These are phyloP conservation scores for Cyanoderma ruficeps DNA, from an alignment of 2,113 vertebrate species.

Conservation along the genomic window DNA sequence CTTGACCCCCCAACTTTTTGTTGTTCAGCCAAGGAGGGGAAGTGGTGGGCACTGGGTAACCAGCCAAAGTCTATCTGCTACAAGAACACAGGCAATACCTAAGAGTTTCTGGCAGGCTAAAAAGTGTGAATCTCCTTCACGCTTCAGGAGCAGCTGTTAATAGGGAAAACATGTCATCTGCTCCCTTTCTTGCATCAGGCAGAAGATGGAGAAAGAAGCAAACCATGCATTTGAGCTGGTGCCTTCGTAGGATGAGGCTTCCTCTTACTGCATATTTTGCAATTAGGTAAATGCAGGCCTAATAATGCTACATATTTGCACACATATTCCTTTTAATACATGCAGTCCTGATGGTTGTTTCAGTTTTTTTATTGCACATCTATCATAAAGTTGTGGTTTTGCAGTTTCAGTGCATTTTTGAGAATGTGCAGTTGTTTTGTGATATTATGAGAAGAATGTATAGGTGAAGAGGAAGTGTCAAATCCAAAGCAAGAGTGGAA, in stretches of 20 bases:
- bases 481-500: background rate
- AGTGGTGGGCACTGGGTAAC: background rate
- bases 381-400: background rate
- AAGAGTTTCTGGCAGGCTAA: background rate
- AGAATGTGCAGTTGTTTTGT: background rate
- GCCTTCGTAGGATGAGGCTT: background rate
- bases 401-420: background rate
- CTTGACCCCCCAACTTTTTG: fast-evolving
- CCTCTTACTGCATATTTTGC: background rate
- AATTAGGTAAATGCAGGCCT: background rate
- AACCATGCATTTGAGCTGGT: background rate
- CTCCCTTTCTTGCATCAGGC: background rate
- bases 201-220: background rate
- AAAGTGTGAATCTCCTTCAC: background rate
- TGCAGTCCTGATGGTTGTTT: background rate
- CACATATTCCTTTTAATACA: background rate
- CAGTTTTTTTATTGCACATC: background rate
- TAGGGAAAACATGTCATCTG: background rate
- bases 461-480: background rate
- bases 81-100: background rate
- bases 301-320: background rate
- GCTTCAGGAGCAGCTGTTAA: background rate
- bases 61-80: background rate
- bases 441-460: background rate
- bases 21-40: background rate